Evolutionary conservation across 2,113 vertebrate genomes (phyloP), one percentile per base, ranked within the genome.

Genomic region (Hippolais icterina): DNA sequence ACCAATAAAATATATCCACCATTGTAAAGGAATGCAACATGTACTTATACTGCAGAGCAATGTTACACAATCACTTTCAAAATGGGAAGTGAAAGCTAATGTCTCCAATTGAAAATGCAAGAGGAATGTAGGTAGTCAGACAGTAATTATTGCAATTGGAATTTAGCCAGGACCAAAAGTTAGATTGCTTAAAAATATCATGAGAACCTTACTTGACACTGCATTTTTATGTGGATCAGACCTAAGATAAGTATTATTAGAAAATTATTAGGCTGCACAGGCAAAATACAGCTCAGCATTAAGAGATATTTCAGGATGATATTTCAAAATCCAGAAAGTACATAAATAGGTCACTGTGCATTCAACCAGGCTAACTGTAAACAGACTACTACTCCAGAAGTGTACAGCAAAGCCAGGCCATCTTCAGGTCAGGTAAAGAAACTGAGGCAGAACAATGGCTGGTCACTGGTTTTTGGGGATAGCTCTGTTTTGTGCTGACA

Each of bases 141-240:
- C 72, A 84, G 79, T 92, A 88, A 97, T 93, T 96, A 96, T 94
- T 96, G 68, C 49, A 64, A 75, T 63, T 97, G 95, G 94, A 97
- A 94, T 96, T 95, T 74, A 69, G 86, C 95, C 93, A 96, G 75
- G 93, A 93, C 89, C 84, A 94, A 97, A 96, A 88, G 96, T 94
- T 95, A 96, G 87, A 80, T 81, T 83, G 86, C 72, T 96, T 94
- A 75, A 97, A 97, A 97, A 96, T 95, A 90, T 90, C 75, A 82
- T 15, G 25, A 91, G 81, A 94, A 92, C 90, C 80, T 97, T 92
- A 96, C 88, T 94, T 96, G 94, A 96, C 93, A 90, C 81, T 87
- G 57, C 57, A 95, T 85, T 97, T 96, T 94, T 84, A 89, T 10
- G 22, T 85, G 89, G 83, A 92, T 91, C 85, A 92, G 81, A 89